phyloP scores from a whole-genome alignment of 23 tunicate species.

The Ciona savignyi region DNA sequence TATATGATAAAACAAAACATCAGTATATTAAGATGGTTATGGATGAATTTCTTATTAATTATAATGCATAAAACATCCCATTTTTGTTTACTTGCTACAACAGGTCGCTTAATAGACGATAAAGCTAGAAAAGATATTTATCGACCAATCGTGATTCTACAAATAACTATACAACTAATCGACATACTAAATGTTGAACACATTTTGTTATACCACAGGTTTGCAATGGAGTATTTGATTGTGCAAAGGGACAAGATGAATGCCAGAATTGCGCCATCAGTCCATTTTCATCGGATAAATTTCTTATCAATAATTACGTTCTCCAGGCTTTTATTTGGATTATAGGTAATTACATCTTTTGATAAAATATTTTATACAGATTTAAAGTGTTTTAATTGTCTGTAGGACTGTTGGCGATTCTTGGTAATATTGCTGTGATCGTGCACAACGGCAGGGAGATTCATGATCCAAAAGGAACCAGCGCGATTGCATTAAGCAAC shows the following conservation, averaged over 20 bases:
- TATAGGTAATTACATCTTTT: constrained; percentile 5
- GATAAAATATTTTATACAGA: background rate
- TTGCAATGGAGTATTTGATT: constrained; percentile 36
- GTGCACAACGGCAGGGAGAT: constrained; percentile 16
- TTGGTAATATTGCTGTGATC: constrained; percentile 34
- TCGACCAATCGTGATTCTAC: no score
- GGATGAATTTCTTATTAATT: no score
- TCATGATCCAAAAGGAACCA: background rate
- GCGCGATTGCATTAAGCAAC: constrained; percentile 14
- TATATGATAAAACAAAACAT: no score
- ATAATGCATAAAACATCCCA: no score
- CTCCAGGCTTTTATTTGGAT: constrained; percentile 38
- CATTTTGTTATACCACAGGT: constrained; percentile 14
- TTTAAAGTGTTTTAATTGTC: background rate
- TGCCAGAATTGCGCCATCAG: constrained; percentile 32
- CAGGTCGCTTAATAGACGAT: no score
- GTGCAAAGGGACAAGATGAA: constrained; percentile 33
- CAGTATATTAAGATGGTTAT: no score
- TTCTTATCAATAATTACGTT: constrained; percentile 6
- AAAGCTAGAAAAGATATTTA: no score
- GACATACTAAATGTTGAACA: background rate
- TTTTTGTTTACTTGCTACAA: background rate
- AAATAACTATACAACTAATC: no score
- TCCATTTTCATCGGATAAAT: constrained; percentile 41
- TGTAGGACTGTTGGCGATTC: constrained; percentile 26